Evolutionary conservation across 1,140 invertebrate species (phyloP), one percentile per base, ranked within the genome.

Genomic region (Danaus melanippus): DNA sequence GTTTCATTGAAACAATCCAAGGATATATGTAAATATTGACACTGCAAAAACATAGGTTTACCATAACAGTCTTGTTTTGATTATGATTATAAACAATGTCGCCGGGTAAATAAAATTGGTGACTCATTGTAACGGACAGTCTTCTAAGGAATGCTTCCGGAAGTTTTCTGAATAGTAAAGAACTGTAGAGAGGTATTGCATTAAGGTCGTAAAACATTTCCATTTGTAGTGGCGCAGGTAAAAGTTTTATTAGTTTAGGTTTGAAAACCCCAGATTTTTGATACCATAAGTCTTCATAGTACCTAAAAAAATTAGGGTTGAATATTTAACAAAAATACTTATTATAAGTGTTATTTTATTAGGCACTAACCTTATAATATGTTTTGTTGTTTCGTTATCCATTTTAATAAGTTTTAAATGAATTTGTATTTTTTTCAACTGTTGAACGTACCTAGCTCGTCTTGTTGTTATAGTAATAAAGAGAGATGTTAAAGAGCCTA

Each of bases 121-220:
- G 82, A 57, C 62, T 75, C 82, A 88, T 88, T 17, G 72, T 71
- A n/a, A 84, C 68, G 2, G 86, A 84, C 32, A 88, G 59, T 57
- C 79, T 76, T 67, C 84, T 77, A 42, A 87, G 63, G 60, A 85
- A 84, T 56, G 79, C 76, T 67, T 86, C 84, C 48, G 79, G 82
- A 49, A 86, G 73, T 63, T 85, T 79, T 62, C 77, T 76, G 58
- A 88, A 86, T 67, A 87, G 62, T 40, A 88, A 58, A 10, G 86
- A 88, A 57, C 83, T 83, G 52, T 82, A 84, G 8, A 88, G 64
- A 15, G 84, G 86, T 43, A 84, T 80, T 42, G 81, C 79, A 61
- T 88, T 88, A 9, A 88, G 58, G 54, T 88, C 86, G 51, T 82
- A 86, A 55, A 69, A 75, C 21, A 88, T 80, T 67, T 87, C 84